These are phyloP conservation scores for Apomyelois bistriatella DNA, from an alignment of 2,888 invertebrate genomes.

Conservation along the genomic window DNA sequence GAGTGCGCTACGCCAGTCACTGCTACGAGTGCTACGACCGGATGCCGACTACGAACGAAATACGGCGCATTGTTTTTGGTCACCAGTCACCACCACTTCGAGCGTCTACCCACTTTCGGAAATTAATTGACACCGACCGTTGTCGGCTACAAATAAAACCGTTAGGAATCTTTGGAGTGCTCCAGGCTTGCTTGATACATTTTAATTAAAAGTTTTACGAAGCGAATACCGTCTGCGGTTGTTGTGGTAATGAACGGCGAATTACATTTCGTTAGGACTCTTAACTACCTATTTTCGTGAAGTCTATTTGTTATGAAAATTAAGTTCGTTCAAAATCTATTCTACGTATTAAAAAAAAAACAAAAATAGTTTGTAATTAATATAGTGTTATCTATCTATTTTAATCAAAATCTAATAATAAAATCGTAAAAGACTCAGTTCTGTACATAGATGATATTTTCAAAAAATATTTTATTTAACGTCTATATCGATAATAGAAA, in stretches of 20 bases:
- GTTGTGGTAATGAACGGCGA: constrained; percentile 45
- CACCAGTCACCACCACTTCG: constrained; percentile 50
- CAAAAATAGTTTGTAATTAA: too few species aligned
- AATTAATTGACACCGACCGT: constrained; percentile 70
- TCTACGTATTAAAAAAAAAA: too few species aligned
- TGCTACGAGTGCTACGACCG: constrained; percentile 40
- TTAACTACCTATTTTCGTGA: constrained; percentile 19
- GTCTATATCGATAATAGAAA: too few species aligned
- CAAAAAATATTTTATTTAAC: too few species aligned
- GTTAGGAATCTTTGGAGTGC: constrained; percentile 54
- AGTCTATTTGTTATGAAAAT: not conserved
- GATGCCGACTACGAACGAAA: constrained; percentile 54
- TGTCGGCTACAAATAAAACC: constrained; percentile 56
- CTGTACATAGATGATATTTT: too few species aligned
- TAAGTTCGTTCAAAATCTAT: not conserved
- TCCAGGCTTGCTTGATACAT: constrained; percentile 59
- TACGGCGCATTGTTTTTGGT: constrained; percentile 60
- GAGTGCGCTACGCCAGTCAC: constrained; percentile 25
- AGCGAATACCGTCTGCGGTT: constrained; percentile 51
- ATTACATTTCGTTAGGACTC: constrained; percentile 43
- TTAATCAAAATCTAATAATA: too few species aligned
- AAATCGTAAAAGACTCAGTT: too few species aligned
- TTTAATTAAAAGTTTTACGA: constrained; percentile 72
- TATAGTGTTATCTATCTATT: too few species aligned
- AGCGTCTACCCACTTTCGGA: constrained; percentile 64